Evolutionary conservation across 2,113 vertebrate species (phyloP), one percentile per base, ranked within the genome.

Genomic region (Xiphophorus couchianus): DNA sequence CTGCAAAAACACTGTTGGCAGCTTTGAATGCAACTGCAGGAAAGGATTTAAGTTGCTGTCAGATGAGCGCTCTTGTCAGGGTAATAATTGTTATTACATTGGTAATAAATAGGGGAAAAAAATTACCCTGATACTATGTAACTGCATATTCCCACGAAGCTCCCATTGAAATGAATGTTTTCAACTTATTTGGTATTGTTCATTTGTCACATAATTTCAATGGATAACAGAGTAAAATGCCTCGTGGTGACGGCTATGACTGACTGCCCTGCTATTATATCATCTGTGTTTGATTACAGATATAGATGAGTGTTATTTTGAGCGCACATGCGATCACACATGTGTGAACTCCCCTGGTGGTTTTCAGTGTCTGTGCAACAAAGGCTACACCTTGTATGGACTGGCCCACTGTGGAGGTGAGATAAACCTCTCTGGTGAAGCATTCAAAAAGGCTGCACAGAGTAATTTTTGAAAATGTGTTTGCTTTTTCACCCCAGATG

Each of bases 11-110:
- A 97, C 97, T 19, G 95, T 99, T 71, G 98, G 98, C 89, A 99
- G 98, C 93, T 99, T 97, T 81, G 97, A 98, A 89, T 99, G 98
- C 93, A 97, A 95, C 95, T 99, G 98, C 93, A 96, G 86, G 77
- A 97, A 97, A 87, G 98, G 98, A 86, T 99, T 97, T 93, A 99
- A 99, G 93, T 94, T 99, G 87, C 95, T 99, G 91, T 97, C 97
- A 68, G 97, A 99, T 78, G 98, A 99, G 89, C 97, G 95, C 33
- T 97, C 97, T 37, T 99, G 98, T 92, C 97, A 99, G 96, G 98
- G 98, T 99, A 96, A 84, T 91, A 90, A 66, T 1, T 37, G 35
- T 10, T 11, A 12, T n/a, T n/a, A 48, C 44, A 19, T 48, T 19
- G 44, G 14, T 48, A n/a, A 58, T 58, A 3, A n/a, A 10, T 9